Evolutionary conservation across 2,888 invertebrate species (phyloP).

Genomic region (Leucoptera coffeella): DNA sequence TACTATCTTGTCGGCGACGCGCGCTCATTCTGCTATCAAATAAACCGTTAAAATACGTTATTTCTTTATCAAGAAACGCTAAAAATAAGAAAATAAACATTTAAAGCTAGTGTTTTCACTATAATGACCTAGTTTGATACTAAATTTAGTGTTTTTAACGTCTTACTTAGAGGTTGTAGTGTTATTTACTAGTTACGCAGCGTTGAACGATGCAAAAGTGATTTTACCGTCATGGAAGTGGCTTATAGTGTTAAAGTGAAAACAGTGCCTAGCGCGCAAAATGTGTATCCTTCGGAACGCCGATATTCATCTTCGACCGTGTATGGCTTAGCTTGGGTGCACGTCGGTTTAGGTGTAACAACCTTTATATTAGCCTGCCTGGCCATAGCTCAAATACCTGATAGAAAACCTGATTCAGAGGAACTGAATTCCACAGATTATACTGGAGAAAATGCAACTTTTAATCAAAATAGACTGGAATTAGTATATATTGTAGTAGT

Average conservation of each 20-base stretch:
- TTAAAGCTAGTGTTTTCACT: no score
- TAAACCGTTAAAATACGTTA: no score
- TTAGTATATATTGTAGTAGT: slow-evolving; percentile 27
- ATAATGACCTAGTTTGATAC: no score
- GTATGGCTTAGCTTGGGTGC: slow-evolving; percentile 58
- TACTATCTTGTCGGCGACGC: no score
- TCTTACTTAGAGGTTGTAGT: no score
- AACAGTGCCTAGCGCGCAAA: slow-evolving; percentile 53
- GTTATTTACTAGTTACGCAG: no score
- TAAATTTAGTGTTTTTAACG: no score
- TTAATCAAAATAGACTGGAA: slow-evolving; percentile 5
- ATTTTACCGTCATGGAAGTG: slow-evolving; percentile 61
- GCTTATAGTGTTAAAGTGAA: slow-evolving; percentile 63
- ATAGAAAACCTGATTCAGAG: slow-evolving; percentile 7
- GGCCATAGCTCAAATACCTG: slow-evolving; percentile 18
- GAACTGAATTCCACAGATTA: slow-evolving; percentile 7
- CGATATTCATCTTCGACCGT: slow-evolving; percentile 63
- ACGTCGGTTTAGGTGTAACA: slow-evolving; percentile 53
- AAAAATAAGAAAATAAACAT: no score
- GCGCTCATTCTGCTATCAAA: no score
- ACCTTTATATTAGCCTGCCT: slow-evolving; percentile 52
- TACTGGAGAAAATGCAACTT: slow-evolving; percentile 9
- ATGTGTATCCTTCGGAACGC: slow-evolving; percentile 59
- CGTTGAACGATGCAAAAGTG: no score
- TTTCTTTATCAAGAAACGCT: no score